Evolutionary conservation across 2,113 vertebrate species (phyloP).

Genomic region (Columba janthina): DNA sequence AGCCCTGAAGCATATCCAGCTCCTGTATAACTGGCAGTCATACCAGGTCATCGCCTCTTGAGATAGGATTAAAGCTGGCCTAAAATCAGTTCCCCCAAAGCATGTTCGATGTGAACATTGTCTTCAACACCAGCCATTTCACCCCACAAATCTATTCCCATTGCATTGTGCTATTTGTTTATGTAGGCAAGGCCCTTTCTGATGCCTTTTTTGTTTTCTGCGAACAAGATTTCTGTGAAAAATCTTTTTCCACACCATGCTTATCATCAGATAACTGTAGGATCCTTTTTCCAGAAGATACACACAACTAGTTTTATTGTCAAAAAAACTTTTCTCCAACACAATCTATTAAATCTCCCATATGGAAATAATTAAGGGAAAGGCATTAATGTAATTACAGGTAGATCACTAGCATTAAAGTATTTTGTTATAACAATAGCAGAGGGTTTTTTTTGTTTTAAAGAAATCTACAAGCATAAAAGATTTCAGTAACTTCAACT

Average conservation of each 20-base stretch:
- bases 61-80: neutral
- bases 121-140: neutral
- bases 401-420: neutral
- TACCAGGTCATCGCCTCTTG: rapidly evolving
- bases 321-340: neutral
- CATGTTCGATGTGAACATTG: neutral
- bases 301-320: neutral
- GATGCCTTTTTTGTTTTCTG: neutral
- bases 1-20: neutral
- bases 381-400: neutral
- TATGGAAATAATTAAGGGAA: neutral
- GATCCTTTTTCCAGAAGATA: neutral
- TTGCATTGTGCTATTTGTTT: neutral
- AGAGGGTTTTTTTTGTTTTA: rapidly evolving
- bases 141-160: neutral
- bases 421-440: neutral
- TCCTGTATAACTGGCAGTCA: neutral
- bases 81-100: neutral
- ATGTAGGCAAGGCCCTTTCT: neutral
- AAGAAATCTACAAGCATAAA: neutral
- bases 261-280: neutral
- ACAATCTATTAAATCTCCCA: neutral
- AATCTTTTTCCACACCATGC: neutral
- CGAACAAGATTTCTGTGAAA: neutral
- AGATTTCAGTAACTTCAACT: neutral